Percentiles rank a stretch among this genome's conserved stretches.
phyloP scores from a whole-genome alignment of 2,797 vertebrate genomes.

The Heteromormyrus szaboi region DNA sequence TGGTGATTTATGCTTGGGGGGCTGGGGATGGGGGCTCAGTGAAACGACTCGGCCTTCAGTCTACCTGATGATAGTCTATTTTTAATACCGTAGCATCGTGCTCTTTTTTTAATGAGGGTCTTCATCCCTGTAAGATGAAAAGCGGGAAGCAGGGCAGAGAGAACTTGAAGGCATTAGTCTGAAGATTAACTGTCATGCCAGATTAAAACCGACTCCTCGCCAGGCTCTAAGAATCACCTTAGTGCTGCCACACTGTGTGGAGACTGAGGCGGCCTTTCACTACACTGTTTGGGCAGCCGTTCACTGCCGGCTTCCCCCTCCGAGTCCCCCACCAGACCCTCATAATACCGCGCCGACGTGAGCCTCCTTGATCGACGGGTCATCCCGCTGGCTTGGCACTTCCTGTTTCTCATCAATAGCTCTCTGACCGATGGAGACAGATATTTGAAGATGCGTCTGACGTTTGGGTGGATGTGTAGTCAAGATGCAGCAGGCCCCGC shows the following conservation, averaged over 20 bases:
- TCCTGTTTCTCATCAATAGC: not conserved
- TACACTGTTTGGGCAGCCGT: not conserved
- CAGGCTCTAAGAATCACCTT: not conserved
- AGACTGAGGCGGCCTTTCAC: not conserved
- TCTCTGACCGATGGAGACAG: not conserved
- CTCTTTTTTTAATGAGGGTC: conserved; percentile 8
- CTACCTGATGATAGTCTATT: conserved; percentile 27
- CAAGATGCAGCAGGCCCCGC: not conserved
- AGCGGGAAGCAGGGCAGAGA: not conserved
- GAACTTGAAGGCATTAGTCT: not conserved
- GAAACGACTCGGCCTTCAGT: conserved; percentile 26
- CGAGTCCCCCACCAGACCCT: not conserved
- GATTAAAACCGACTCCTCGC: not conserved
- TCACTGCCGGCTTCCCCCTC: not conserved
- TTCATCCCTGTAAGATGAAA: conserved; percentile 7
- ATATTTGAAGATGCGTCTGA: not conserved
- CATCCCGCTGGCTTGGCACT: not conserved
- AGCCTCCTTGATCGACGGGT: not conserved
- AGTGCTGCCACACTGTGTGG: not conserved
- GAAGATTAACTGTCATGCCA: conserved; percentile 16
- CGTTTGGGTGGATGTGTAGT: not conserved
- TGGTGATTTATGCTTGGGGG: conserved; percentile 28
- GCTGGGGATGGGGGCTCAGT: conserved; percentile 17
- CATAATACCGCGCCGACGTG: not conserved
- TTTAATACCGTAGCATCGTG: conserved; percentile 15